Base-by-base conservation (phyloP, 2,888 invertebrate species). In the Caradrina kadenii region DNA sequence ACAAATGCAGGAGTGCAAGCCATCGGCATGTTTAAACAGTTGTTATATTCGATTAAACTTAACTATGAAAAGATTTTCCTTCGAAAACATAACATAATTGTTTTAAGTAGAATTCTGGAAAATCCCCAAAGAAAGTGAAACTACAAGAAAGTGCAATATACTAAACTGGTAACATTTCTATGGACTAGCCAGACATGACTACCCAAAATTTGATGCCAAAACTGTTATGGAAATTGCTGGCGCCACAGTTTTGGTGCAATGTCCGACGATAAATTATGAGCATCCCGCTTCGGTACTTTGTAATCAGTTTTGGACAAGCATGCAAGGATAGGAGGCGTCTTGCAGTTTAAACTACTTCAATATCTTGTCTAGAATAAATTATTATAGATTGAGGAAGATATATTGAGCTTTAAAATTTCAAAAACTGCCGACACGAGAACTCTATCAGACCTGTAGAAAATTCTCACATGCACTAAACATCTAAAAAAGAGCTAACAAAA, bases 1-100 rank as follows among this genome's bases (percentile, higher is more conserved):
- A 75, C 17, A 69, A 50, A 39, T 48, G 21, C 50, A 59, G 8
- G 22, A 26, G 19, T 67, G 59, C 35, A 56, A 61, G 19, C 39
- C 31, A 59, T 64, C 63, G 55, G 1, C 26, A 56, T 70, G 35
- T 79, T 69, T 58, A 55, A 68, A 62, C 79, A 81, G 55, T 58
- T 72, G 75, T 13, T 59, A 2, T 54, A 59, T 39, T 17, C 15
- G 4, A 31, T 26, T 19, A n/a, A 35, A 49, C 17, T 4, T 17
- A 73, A 66, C 52, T 17, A 59, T 64, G 31, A 10, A 35, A 56
- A 31, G 58, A 65, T 73, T 59, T 61, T 54, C 35, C 2, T 55
- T 53, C 15, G 26, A 64, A 66, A 63, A 63, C 21, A 35, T 39
- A 0, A 35, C 11, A 55, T 10, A 17, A 21, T 31, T 22, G 11